Conservation (phyloP, 2,797 vertebrate genomes). For the Myotis vivesi region DNA sequence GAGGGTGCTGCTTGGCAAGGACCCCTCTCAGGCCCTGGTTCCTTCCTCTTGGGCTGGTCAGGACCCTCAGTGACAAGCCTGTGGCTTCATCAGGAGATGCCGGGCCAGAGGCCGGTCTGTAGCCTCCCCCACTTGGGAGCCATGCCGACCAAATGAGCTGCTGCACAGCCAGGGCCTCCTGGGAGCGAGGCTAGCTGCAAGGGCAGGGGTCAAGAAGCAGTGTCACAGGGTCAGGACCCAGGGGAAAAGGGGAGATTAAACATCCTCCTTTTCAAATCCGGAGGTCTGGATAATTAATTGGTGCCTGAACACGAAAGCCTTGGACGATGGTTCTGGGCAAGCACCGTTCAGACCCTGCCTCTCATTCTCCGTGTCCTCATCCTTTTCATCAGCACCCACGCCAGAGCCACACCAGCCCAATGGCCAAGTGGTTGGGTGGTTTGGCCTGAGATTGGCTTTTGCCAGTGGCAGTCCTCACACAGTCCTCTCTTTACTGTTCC, state of each 20-base stretch:
- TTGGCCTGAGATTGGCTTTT: background rate
- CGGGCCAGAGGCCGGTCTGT: background rate
- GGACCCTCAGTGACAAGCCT: rapidly evolving
- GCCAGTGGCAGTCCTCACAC: background rate
- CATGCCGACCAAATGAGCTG: conserved; percentile 68
- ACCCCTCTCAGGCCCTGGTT: background rate
- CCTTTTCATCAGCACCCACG: background rate
- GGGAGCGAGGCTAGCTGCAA: conserved; percentile 69
- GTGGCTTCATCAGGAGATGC: background rate
- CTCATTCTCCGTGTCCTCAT: background rate
- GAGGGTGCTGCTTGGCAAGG: background rate
- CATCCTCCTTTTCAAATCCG: conserved; percentile 81
- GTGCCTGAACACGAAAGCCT: conserved; percentile 70
- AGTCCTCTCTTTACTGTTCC: background rate
- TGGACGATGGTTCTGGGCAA: background rate
- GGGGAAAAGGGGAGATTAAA: conserved; percentile 83
- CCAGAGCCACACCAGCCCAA: background rate
- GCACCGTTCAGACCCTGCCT: background rate
- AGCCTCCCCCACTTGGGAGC: conserved; percentile 4
- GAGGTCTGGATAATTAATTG: conserved; percentile 83
- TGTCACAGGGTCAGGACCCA: conserved; percentile 79
- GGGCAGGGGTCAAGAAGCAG: conserved; percentile 81
- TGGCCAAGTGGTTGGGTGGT: rapidly evolving
- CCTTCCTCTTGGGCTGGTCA: background rate
- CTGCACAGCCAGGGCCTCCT: background rate